These are phyloP conservation scores for Pseudopipra pipra DNA, from an alignment of 2,113 vertebrate species.

Conservation along the genomic window DNA sequence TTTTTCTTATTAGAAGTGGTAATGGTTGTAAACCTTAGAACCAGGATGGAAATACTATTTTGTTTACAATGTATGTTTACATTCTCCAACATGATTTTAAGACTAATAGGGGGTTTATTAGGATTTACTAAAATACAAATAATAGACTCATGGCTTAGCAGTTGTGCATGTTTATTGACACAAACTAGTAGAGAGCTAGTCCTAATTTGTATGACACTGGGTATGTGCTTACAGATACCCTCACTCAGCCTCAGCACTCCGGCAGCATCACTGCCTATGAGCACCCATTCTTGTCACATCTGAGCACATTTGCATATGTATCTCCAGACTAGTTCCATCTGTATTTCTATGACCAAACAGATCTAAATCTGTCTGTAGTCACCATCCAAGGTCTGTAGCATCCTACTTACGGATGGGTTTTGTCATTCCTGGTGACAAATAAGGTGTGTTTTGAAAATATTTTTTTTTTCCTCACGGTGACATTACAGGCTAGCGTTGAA, in stretches of 20 bases:
- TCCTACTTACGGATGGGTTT: neutral
- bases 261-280: rapidly evolving
- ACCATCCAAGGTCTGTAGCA: neutral
- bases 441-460: neutral
- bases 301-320: neutral
- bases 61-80: neutral
- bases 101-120: neutral
- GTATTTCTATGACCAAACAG: neutral
- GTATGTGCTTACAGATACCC: neutral
- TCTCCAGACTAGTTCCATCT: neutral
- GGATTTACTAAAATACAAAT: neutral
- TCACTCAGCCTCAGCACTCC: neutral
- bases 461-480: neutral
- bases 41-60: neutral
- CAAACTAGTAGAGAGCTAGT: neutral
- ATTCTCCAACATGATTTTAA: neutral
- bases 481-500: neutral
- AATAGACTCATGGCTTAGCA: neutral
- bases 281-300: neutral
- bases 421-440: neutral
- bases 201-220: neutral
- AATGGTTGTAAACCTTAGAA: neutral
- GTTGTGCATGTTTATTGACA: neutral
- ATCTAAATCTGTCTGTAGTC: neutral
- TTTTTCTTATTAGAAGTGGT: neutral